A percentile compares a stretch with the other conserved stretches of the same genome.
These are phyloP conservation scores for Pteria penguin DNA, from an alignment of 2,888 invertebrate species.

Conservation along the genomic window DNA sequence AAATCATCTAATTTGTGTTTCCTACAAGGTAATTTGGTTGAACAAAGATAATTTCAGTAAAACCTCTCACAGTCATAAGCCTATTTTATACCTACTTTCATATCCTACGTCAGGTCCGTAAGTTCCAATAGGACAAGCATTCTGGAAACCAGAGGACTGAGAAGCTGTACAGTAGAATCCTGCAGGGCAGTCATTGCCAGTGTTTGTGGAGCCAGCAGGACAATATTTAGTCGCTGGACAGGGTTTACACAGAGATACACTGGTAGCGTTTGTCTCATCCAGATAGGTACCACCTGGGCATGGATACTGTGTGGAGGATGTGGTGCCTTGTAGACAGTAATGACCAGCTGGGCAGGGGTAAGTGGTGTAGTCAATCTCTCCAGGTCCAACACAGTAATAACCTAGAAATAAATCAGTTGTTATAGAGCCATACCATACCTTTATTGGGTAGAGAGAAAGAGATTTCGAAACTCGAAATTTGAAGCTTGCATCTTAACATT, in stretches of 20 bases:
- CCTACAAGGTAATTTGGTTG: too few species aligned
- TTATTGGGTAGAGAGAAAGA: too few species aligned
- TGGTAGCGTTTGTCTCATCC: constrained; percentile 60
- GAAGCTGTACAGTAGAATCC: constrained; percentile 71
- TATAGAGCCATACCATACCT: too few species aligned
- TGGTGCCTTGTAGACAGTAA: constrained; percentile 73
- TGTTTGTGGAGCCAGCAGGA: constrained; percentile 52
- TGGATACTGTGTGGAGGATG: constrained; percentile 62
- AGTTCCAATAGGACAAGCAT: constrained; percentile 76
- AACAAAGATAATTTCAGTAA: too few species aligned
- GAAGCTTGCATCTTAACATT: too few species aligned
- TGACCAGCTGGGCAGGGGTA: constrained; percentile 72
- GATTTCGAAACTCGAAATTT: too few species aligned
- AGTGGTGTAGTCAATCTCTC: constrained; percentile 58
- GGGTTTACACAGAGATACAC: constrained; percentile 54
- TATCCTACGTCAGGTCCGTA: constrained; percentile 68
- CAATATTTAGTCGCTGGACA: constrained; percentile 71
- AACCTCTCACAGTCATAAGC: too few species aligned
- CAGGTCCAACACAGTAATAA: constrained; percentile 75
- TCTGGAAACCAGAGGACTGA: constrained; percentile 68
- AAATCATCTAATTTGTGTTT: too few species aligned
- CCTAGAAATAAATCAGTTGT: too few species aligned
- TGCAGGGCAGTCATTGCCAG: constrained; percentile 64
- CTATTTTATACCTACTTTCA: constrained; percentile 71
- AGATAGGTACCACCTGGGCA: constrained; percentile 78